Conservation (phyloP, 2,888 invertebrate species). For the Arge pagana region DNA sequence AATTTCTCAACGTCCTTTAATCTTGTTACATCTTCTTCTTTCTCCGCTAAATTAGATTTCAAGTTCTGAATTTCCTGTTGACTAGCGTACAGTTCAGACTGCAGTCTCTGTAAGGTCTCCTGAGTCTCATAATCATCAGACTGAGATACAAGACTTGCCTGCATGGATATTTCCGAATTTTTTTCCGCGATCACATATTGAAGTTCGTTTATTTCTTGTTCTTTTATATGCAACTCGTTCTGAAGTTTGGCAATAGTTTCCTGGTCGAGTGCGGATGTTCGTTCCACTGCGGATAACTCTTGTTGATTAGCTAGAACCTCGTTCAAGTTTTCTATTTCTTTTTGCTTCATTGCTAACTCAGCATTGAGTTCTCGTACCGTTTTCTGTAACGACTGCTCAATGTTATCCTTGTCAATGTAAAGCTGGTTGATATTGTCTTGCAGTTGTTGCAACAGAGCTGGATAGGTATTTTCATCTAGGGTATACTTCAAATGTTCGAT, state of each 20-base stretch:
- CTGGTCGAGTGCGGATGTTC: slow-evolving; percentile 33
- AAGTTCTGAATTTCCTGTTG: slow-evolving; percentile 41
- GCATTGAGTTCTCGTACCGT: slow-evolving; percentile 35
- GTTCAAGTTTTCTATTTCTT: slow-evolving; percentile 34
- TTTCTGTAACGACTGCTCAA: slow-evolving; percentile 38
- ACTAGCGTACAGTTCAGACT: slow-evolving; percentile 38
- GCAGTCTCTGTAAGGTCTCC: slow-evolving; percentile 37
- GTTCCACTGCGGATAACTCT: slow-evolving; percentile 15
- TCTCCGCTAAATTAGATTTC: slow-evolving; percentile 31
- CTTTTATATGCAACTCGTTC: slow-evolving; percentile 40
- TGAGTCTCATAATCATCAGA: slow-evolving; percentile 38
- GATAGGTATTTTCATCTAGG: slow-evolving; percentile 58
- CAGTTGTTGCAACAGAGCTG: slow-evolving; percentile 52
- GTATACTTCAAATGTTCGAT: slow-evolving; percentile 75
- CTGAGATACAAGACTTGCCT: slow-evolving; percentile 37
- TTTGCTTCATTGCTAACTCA: slow-evolving; percentile 38
- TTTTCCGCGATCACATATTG: slow-evolving; percentile 40
- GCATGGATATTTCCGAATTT: slow-evolving; percentile 38
- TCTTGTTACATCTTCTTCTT: slow-evolving; percentile 36
- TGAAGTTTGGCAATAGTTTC: slow-evolving; percentile 43
- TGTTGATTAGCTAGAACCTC: slow-evolving; percentile 28
- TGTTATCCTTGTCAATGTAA: slow-evolving; percentile 43
- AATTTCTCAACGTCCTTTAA: slow-evolving; percentile 34
- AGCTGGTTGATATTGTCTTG: slow-evolving; percentile 49
- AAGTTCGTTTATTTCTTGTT: slow-evolving; percentile 45